Conservation (phyloP, 1,140 invertebrate genomes). For the Bombus turneri region DNA sequence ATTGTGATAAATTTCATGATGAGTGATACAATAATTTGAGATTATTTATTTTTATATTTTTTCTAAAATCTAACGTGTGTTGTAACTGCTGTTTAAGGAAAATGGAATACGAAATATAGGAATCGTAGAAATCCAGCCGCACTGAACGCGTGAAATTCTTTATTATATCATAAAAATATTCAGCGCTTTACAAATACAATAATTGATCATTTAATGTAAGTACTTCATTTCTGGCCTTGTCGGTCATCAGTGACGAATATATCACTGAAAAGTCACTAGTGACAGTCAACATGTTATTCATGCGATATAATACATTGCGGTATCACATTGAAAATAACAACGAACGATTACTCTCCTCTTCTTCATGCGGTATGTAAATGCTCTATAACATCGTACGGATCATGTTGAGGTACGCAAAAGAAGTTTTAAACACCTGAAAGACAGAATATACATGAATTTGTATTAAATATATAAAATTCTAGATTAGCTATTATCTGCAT, state of each 20-base stretch:
- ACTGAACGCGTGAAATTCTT: not conserved
- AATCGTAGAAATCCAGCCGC: too few relatives aligned
- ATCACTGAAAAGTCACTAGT: not conserved
- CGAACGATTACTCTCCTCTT: not conserved
- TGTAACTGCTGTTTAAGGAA: too few relatives aligned
- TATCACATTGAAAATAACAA: not conserved
- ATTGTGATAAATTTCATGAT: too few relatives aligned
- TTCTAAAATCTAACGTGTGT: too few relatives aligned
- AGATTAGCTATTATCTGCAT: not conserved
- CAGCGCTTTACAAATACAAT: too few relatives aligned
- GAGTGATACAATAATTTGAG: too few relatives aligned
- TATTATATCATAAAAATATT: too few relatives aligned
- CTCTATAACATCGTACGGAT: slow-evolving; percentile 32
- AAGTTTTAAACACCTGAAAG: slow-evolving; percentile 66
- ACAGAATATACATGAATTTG: not conserved
- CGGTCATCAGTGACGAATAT: not conserved
- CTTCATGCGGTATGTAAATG: too few relatives aligned
- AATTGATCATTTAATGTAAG: too few relatives aligned
- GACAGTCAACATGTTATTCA: not conserved
- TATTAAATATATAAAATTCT: not conserved
- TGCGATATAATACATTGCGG: too few relatives aligned
- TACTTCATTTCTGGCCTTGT: not conserved
- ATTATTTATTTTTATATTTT: too few relatives aligned
- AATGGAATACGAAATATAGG: too few relatives aligned
- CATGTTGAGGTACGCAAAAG: slow-evolving; percentile 66